These are phyloP conservation scores for Pollachius pollachius DNA, from an alignment of 2,113 vertebrate genomes.

Conservation along the genomic window DNA sequence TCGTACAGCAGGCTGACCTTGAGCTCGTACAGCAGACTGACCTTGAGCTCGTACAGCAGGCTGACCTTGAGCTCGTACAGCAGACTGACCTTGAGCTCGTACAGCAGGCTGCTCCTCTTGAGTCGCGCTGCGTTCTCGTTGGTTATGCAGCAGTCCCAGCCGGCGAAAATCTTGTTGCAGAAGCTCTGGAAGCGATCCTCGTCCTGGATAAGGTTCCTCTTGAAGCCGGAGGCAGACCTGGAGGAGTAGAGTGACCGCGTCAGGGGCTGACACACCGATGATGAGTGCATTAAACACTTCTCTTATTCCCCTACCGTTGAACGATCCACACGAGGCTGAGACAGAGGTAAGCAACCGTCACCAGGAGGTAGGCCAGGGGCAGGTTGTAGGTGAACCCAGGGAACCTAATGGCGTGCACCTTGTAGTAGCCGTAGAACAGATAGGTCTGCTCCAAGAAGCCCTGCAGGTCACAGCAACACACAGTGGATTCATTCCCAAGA, in stretches of 20 bases:
- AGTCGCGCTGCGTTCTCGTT: conserved; percentile 74
- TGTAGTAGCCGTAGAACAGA: conserved; percentile 96
- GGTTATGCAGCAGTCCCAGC: conserved; percentile 97
- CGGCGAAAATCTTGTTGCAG: conserved; percentile 94
- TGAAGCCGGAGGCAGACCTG: conserved; percentile 89
- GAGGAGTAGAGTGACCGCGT: conserved; percentile 5
- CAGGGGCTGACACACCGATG: not conserved
- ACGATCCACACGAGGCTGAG: conserved; percentile 92
- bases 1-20: too few species aligned
- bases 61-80: too few species aligned
- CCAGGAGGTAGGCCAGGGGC: conserved; percentile 87
- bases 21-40: too few species aligned
- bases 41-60: too few species aligned
- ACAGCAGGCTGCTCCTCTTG: conserved; percentile 84
- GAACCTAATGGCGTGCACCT: conserved; percentile 68
- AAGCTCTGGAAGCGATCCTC: conserved; percentile 93
- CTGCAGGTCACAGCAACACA: conserved; percentile 63
- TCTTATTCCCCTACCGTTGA: conserved; percentile 77
- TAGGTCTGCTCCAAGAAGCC: conserved; percentile 90
- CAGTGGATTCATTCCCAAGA: not conserved
- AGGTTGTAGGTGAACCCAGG: conserved; percentile 77
- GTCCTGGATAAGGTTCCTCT: conserved; percentile 79
- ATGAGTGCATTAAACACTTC: not conserved
- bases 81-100: conserved; percentile 82
- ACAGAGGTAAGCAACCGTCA: conserved; percentile 81